Conservation (phyloP, 2,888 invertebrate genomes). For the Erebia ligea region DNA sequence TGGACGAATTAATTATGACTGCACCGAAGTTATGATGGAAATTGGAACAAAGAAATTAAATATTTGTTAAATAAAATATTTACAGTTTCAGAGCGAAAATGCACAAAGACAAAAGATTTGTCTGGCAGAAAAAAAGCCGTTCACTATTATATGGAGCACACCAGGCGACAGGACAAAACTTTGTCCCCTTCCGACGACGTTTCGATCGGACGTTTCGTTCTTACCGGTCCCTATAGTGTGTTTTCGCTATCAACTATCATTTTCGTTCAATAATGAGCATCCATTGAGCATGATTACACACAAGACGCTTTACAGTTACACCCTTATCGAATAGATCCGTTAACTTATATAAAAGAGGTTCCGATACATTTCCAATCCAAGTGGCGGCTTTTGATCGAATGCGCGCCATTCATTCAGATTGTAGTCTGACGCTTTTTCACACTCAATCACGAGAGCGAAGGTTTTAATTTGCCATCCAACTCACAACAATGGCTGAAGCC, state of each 20-base stretch:
- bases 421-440: slow-evolving; percentile 74
- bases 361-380: slow-evolving; percentile 36
- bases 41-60: neutral
- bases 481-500: slow-evolving; percentile 58
- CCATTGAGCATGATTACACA: too few relatives aligned
- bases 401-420: slow-evolving; percentile 53
- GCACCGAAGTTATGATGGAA: slow-evolving; percentile 17
- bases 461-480: slow-evolving; percentile 76
- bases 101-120: too few relatives aligned
- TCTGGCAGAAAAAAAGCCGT: too few relatives aligned
- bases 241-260: too few relatives aligned
- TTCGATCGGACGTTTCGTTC: too few relatives aligned
- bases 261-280: too few relatives aligned
- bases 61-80: too few relatives aligned
- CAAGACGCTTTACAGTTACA: too few relatives aligned
- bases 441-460: slow-evolving; percentile 73
- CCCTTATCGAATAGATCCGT: neutral
- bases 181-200: too few relatives aligned
- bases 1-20: slow-evolving; percentile 39
- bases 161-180: too few relatives aligned
- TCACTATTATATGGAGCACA: too few relatives aligned
- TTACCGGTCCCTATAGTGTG: too few relatives aligned
- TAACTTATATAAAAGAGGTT: neutral
- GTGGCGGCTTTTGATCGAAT: slow-evolving; percentile 53
- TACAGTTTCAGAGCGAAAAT: neutral